Conservation (phyloP, 2,797 vertebrate species). For the Semotilus atromaculatus region DNA sequence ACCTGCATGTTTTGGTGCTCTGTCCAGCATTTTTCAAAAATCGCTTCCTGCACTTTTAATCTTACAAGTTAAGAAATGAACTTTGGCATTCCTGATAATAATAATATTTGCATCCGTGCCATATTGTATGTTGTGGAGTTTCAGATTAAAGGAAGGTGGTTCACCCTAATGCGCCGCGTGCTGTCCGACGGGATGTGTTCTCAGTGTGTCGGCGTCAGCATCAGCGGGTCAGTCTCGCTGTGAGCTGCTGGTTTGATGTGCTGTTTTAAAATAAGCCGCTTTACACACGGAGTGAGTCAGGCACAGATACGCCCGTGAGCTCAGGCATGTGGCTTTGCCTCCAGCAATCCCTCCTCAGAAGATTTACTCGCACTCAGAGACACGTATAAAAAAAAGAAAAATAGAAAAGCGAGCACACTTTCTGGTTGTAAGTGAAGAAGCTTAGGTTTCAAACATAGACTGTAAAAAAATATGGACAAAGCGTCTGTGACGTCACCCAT, state of each 20-base stretch:
- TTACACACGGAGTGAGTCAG: conserved; percentile 11
- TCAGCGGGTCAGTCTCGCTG: background rate
- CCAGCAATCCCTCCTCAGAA: background rate
- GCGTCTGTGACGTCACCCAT: too few relatives aligned
- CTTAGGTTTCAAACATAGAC: background rate
- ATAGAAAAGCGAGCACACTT: background rate
- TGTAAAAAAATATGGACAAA: too few relatives aligned
- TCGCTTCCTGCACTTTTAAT: too few relatives aligned
- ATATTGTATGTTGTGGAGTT: background rate
- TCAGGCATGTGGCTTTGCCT: background rate
- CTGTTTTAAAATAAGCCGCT: conserved; percentile 12
- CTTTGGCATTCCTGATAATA: background rate
- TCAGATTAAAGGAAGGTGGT: background rate
- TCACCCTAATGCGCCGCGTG: background rate
- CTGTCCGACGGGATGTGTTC: background rate
- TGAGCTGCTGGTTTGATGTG: conserved; percentile 8
- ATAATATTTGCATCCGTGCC: background rate
- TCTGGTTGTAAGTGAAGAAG: background rate
- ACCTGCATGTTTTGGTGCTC: too few relatives aligned
- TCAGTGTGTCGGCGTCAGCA: background rate
- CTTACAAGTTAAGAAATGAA: background rate
- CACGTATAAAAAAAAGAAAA: too few relatives aligned
- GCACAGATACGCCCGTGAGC: background rate
- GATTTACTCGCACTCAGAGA: background rate
- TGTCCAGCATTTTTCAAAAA: too few relatives aligned